These are phyloP conservation scores for Tuta absoluta DNA, from an alignment of 2,888 invertebrate genomes.

Conservation along the genomic window DNA sequence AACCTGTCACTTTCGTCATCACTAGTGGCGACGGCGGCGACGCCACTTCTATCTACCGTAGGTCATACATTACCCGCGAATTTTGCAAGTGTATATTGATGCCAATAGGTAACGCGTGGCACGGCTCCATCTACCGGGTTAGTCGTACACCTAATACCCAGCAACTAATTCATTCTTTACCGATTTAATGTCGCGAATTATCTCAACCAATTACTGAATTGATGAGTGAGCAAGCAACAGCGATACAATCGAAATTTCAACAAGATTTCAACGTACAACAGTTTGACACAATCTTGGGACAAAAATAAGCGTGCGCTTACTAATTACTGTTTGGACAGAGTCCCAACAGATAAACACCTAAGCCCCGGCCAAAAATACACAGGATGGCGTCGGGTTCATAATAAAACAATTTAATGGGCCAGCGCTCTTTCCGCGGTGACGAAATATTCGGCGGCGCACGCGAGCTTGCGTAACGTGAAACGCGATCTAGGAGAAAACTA, in stretches of 20 bases:
- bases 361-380: constrained; percentile 80
- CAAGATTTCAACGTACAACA: constrained; percentile 30
- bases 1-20: too few relatives aligned
- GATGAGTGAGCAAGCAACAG: constrained; percentile 18
- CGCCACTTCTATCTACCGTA: too few relatives aligned
- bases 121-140: too few relatives aligned
- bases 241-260: not conserved
- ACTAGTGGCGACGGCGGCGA: too few relatives aligned
- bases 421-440: constrained; percentile 81
- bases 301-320: constrained; percentile 72
- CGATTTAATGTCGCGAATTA: not conserved
- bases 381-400: constrained; percentile 80
- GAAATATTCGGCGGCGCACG: constrained; percentile 74
- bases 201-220: not conserved
- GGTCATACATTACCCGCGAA: too few relatives aligned
- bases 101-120: too few relatives aligned
- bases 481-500: constrained; percentile 76
- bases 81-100: too few relatives aligned
- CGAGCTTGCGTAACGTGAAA: constrained; percentile 77
- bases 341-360: constrained; percentile 81
- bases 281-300: constrained; percentile 48
- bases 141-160: too few relatives aligned
- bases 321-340: constrained; percentile 79
- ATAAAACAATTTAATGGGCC: constrained; percentile 82
- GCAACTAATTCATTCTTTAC: too few relatives aligned